Evolutionary conservation across 2,888 invertebrate genomes (phyloP), one percentile per base, ranked within the genome.

Genomic region (Hyalella azteca): DNA sequence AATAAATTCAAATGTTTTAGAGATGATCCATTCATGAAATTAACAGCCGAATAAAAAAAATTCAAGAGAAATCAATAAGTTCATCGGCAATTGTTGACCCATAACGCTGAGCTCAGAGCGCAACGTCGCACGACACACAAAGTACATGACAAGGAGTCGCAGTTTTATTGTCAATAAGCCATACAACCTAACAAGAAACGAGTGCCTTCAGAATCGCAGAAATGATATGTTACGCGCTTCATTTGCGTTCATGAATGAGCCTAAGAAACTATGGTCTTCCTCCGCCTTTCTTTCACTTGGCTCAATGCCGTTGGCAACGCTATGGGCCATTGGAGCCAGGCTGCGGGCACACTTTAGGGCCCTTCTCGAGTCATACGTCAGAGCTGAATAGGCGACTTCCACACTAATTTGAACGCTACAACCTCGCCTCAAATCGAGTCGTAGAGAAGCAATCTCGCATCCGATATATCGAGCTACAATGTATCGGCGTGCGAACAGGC

Each of bases 371-470:
- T 36, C 5, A 29, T 66, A 36, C 66, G 36, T 66, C 66, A 66
- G 29, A 66, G 32, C 66, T 36, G 36, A 66, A 66, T 66, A 66
- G 66, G 36, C 66, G 66, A 66, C 66, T 66, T 66, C 66, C 66
- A 29, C 36, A 29, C 66, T 66, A 66, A 66, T 66, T 66, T 66
- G 66, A 36, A 19, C 66, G 32, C 66, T 36, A 5, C 66, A 66
- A 66, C 66, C 32, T 66, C 66, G 66, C 66, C 22, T 29, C 7
- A 29, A 66, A 66, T 66, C 66, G 66, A 66, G 66, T 29, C 29
- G 66, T 36, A 66, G 66, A 66, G 66, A 66, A 66, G 66, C 66
- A 66, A 66, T 66, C 66, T 66, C 66, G 66, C 66, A 36, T 66
- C 66, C 66, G 66, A 66, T 66, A 66, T 66, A 66, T 66, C 36